Base-by-base conservation (phyloP, 2,113 vertebrate genomes). In the Proteles cristata region DNA sequence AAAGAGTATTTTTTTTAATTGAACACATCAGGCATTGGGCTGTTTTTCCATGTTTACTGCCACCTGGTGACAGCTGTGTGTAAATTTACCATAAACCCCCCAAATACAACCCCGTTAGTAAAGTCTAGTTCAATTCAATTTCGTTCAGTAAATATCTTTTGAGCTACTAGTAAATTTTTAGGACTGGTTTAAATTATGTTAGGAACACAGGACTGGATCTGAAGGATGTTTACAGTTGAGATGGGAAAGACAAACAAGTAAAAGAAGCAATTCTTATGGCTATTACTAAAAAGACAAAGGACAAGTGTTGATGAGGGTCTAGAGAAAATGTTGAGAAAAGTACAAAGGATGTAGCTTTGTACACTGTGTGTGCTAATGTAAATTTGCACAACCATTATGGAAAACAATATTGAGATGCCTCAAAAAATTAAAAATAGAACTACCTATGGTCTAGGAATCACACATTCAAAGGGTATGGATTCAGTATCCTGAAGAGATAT, bases 1-100 rank as follows among this genome's bases (percentile, higher is more conserved):
- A 28, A 74, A 61, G 28, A 96, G 23, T 12, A 87, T 92, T 73
- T 63, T 74, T 89, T 88, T 90, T 77, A 11, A 93, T 90, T 96
- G 39, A 96, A 71, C 14, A 93, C 86, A 23, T 63, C 76, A 96
- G 76, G 21, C 6, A 5, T 74, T 89, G 9, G 17, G 23, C 74
- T 50, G 9, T 10, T 63, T 90, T 96, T 84, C 69, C 19, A 39
- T 39, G 39, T 81, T 83, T 73, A 15, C 48, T 11, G 19, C 82
- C 28, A 71, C 50, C 73, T 84, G 21, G 43, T 90, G 87, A 89
- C 31, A 93, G 21, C 0, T 74, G 10, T 76, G 4, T 65, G 17
- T 14, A 55, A 95, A 66, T 69, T 79, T 88, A 43, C 35, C 10
- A n/a, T 39, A 87, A 94, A 88, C 55, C 77, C 26, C 9, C 69